Evolutionary conservation across 2,797 vertebrate species (phyloP), one percentile per base, ranked within the genome.

Genomic region (Sebastes baramenuke): DNA sequence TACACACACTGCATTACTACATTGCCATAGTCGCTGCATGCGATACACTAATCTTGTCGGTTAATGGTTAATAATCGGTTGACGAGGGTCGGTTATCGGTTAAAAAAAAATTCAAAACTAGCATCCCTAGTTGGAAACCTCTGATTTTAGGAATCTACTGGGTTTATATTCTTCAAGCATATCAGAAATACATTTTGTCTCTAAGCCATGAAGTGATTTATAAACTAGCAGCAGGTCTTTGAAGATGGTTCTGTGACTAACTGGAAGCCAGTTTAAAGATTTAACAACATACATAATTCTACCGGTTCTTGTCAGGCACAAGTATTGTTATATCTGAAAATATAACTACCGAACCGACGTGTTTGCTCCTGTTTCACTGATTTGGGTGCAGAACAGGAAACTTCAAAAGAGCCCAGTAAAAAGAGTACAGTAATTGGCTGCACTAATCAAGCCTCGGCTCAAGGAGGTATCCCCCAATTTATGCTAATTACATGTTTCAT

Each of bases 401-500:
- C 81, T 58, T 71, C 62, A 87, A 74, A 81, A 54, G 46, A 65
- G 24, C 42, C 16, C 11, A 46, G 64, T 12, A 30, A 62, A 30
- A 4, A 34, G 22, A 52, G 36, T 13, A 16, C 12, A 30, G 54
- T 65, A 60, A 76, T 60, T 76, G 67, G 74, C 68, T 65, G 54
- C 72, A n/a, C 42, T 76, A 36, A 83, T 84, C 46, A 81, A 72
- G 24, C 27, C 66, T 34, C n/a, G 3, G 62, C 52, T 80, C 56
- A 71, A 58, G 61, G 62, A 82, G 72, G 34, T 34, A 22, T 59
- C 38, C 42, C 52, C 36, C 30, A 66, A 68, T 85, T 83, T 79
- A 83, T 74, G 73, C 70, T 69, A 61, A 84, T 66, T 36, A 30
- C 20, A 49, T 58, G 75, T 36, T 82, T 68, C 27, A 29, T 9